Evolutionary conservation across 2,888 invertebrate species (phyloP), one percentile per base, ranked within the genome.

Genomic region (Drosophila imparisetae): DNA sequence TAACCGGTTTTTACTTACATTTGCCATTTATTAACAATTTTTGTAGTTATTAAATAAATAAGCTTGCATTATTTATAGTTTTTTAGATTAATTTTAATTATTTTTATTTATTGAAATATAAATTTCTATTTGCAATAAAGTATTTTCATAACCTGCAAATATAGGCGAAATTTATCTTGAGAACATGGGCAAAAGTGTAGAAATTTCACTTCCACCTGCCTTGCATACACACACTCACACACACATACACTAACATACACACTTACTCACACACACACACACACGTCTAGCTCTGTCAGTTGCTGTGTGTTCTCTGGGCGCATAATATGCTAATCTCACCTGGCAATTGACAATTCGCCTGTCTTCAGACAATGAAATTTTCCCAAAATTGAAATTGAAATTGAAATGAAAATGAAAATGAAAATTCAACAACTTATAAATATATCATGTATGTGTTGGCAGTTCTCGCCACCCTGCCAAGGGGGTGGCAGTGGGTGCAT

Each of bases 401-500:
- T 67, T 65, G 61, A 77, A 80, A 85, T 80, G 79, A 74, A 81
- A 81, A 85, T 80, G 79, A 74, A 81, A 81, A 83, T 85, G 82
- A 87, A 85, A 88, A 83, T 83, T 89, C 86, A 87, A 83, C 66
- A 88, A 76, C 90, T 85, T 85, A 80, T 74, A 75, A 88, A 88
- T 80, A 74, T 72, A 61, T 70, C 77, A 85, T 71, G 70, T 65
- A 60, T 50, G 38, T 55, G 81, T 66, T 74, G 69, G 61, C 86
- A 83, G 88, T 66, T 84, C 67, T 72, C 67, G 60, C 81, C 71
- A 60, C 34, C 29, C 38, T 60, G 62, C 42, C 45, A 45, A 18
- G 40, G 49, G 48, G 49, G 30, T 21, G 55, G 34, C 58, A 48
- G n/a, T 54, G 36, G 48, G 59, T 59, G 54, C 36, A 54, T 45